Base-by-base conservation (phyloP, 2,888 invertebrate species). In the Watsonalla binaria region DNA sequence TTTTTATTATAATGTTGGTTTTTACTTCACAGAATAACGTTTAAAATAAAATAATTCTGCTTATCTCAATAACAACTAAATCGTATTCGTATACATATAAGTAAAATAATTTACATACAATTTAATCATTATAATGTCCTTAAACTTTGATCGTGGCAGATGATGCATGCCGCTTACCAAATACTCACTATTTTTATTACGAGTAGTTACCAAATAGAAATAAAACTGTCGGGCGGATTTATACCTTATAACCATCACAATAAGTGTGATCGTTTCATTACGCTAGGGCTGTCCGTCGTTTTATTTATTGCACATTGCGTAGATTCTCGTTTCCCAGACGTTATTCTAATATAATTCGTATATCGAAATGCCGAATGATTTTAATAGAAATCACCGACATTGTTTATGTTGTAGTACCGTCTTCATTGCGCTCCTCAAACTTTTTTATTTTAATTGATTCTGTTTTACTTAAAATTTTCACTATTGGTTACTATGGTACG, bases 341-440 rank as follows among this genome's bases (percentile, higher is more conserved):
- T 77, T 86, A 80, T 85, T 86, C 78, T 84, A 84, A 78, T 78
- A 75, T 74, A 70, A 84, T 83, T 84, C 85, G 82, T 85, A 81
- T 82, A 83, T 83, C 79, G 80, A 84, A 84, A 85, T 86, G 79
- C 82, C 82, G 86, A 83, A 82, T 78, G 80, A 74, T 80, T 87
- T 84, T 86, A 88, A 84, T 86, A 86, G 86, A 88, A 89, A 85
- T 80, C 86, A 82, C 79, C 84, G 83, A 88, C 83, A 88, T 89
- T 89, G 89, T 89, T 90, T 89, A 87, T 88, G 84, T 80, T 78
- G 54, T 62, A 80, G 82, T 87, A 83, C 82, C 78, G 69, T 67
- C 70, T 68, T 66, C 54, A 15, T 52, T 58, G 70, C 42, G 86
- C 52, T 75, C 70, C 78, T 80, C 88, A 90, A 90, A 86, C 62